phyloP scores from a whole-genome alignment of 2,888 invertebrate genomes.

The Byasa hedistus region DNA sequence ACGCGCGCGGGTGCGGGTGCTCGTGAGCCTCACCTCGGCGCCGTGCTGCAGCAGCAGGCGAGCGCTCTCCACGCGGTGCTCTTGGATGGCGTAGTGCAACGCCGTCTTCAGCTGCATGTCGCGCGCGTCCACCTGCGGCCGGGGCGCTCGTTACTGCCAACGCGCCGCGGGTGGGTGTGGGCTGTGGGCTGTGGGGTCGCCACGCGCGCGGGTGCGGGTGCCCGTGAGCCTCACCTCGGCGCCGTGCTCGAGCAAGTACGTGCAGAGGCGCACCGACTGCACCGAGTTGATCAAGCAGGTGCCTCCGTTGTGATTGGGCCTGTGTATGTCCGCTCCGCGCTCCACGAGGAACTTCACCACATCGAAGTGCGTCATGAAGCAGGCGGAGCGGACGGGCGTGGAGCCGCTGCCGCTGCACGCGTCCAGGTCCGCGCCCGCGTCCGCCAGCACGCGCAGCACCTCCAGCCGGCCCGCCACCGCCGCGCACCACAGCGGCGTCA shows the following conservation, averaged over 20 bases:
- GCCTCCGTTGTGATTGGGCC: conserved; percentile 94
- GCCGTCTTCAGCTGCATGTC: conserved; percentile 96
- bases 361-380: conserved; percentile 94
- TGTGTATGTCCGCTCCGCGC: conserved; percentile 90
- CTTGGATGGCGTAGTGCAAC: conserved; percentile 95
- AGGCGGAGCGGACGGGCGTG: conserved; percentile 93
- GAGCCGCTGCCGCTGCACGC: conserved; percentile 93
- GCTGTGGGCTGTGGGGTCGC: conserved; percentile 88
- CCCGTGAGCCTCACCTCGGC: conserved; percentile 59
- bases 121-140: conserved; percentile 86
- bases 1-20: too few species aligned
- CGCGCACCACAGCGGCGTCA: conserved; percentile 95
- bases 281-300: conserved; percentile 96
- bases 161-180: too few species aligned
- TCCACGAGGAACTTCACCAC: conserved; percentile 82
- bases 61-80: conserved; percentile 90
- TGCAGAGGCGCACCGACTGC: conserved; percentile 90
- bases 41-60: conserved; percentile 88
- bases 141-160: too few species aligned
- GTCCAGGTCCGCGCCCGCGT: conserved; percentile 91
- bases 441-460: conserved; percentile 87
- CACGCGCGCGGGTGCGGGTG: conserved; percentile 62
- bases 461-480: conserved; percentile 90
- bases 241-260: conserved; percentile 88
- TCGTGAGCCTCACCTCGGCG: conserved; percentile 59